These are phyloP conservation scores for Charanyca ferruginea DNA, from an alignment of 2,888 invertebrate genomes.

Conservation along the genomic window DNA sequence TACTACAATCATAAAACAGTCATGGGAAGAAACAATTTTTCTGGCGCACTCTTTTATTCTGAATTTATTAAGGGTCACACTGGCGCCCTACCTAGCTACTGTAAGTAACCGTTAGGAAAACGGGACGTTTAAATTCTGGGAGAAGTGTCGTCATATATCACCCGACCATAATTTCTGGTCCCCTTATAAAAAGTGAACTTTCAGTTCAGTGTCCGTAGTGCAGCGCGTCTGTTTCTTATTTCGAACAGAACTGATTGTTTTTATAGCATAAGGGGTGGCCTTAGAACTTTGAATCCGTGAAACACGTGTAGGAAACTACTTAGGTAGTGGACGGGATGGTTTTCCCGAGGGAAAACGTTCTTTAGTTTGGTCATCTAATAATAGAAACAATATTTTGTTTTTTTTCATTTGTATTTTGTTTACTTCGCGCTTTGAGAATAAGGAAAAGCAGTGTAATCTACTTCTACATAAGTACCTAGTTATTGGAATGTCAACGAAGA, in stretches of 20 bases:
- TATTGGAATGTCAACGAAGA: not conserved
- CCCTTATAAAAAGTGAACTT: conserved; percentile 86
- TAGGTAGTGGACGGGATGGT: conserved; percentile 47
- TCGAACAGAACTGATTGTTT: conserved; percentile 86
- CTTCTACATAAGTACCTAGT: not conserved
- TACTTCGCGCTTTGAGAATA: conserved; percentile 31
- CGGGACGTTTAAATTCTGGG: conserved; percentile 87
- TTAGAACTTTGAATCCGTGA: conserved; percentile 81
- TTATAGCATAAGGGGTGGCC: conserved; percentile 76
- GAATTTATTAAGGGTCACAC: conserved; percentile 89
- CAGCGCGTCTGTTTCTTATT: conserved; percentile 87
- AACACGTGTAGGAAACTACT: conserved; percentile 79
- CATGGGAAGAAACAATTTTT: conserved; percentile 78
- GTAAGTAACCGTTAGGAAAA: conserved; percentile 86
- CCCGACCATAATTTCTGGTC: conserved; percentile 85
- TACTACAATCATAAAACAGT: conserved; percentile 57
- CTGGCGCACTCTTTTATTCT: conserved; percentile 80
- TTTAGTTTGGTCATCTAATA: conserved; percentile 63
- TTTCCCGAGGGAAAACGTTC: conserved; percentile 44
- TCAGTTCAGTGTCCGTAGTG: conserved; percentile 73
- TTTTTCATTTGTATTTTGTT: conserved; percentile 48
- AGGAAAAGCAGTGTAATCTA: conserved; percentile 13
- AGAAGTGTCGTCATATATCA: conserved; percentile 88
- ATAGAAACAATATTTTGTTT: conserved; percentile 56
- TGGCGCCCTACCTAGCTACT: conserved; percentile 78